phyloP scores from a whole-genome alignment of 2,113 vertebrate genomes.

The Lophius piscatorius region DNA sequence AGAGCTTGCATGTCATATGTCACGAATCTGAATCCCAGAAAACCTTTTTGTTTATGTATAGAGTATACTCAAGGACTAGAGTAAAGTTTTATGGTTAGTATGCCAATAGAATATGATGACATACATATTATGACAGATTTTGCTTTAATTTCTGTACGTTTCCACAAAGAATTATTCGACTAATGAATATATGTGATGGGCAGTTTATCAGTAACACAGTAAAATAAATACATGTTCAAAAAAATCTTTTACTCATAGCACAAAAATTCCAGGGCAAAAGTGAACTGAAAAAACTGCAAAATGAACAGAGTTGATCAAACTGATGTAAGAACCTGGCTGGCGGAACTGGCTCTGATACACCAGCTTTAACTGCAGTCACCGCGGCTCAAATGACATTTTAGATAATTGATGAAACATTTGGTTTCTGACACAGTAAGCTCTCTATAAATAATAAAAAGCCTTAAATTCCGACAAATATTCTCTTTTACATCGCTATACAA shows the following conservation, averaged over 20 bases:
- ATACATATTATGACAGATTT: not conserved
- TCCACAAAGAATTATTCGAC: too few relatives aligned
- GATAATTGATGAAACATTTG: constrained; percentile 44
- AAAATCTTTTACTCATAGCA: constrained; percentile 1
- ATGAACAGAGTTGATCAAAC: constrained; percentile 1
- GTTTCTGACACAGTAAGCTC: constrained; percentile 47
- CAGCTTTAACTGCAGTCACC: constrained; percentile 49
- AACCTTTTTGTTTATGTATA: constrained; percentile 5
- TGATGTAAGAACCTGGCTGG: not conserved
- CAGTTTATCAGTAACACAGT: constrained; percentile 8
- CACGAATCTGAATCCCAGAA: not conserved
- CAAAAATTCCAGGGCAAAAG: not conserved
- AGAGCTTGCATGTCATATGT: constrained; percentile 19
- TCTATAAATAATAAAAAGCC: constrained; percentile 71
- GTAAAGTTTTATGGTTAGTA: constrained; percentile 26
- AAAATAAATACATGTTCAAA: constrained; percentile 24
- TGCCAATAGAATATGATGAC: constrained; percentile 12
- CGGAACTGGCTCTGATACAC: constrained; percentile 31
- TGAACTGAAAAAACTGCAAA: constrained; percentile 14
- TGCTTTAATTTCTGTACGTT: constrained; percentile 2
- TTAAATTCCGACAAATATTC: constrained; percentile 66
- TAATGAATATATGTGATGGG: not conserved
- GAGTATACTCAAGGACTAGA: too few relatives aligned
- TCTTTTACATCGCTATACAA: constrained; percentile 71
- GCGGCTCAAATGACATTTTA: constrained; percentile 5